Evolutionary conservation across 2,888 invertebrate species (phyloP).

Genomic region (Carabus problematicus): DNA sequence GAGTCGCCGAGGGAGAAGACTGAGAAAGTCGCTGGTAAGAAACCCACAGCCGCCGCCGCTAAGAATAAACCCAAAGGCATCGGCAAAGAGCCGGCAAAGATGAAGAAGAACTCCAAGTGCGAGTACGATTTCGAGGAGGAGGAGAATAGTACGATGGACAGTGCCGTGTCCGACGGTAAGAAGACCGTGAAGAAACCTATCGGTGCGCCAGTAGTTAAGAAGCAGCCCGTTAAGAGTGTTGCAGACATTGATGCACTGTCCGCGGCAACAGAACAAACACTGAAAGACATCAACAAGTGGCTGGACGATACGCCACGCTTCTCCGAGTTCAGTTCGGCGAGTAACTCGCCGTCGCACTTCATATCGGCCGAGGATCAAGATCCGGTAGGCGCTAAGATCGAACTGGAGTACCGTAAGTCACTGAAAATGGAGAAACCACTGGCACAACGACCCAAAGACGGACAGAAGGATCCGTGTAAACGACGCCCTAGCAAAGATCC

Average conservation of each 20-base stretch:
- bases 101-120: conserved; percentile 30
- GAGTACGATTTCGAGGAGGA: conserved; percentile 52
- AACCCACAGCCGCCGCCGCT: neutral
- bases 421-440: conserved; percentile 46
- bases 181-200: conserved; percentile 46
- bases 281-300: conserved; percentile 90
- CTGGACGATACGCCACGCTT: conserved; percentile 83
- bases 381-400: conserved; percentile 58
- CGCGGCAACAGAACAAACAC: conserved; percentile 76
- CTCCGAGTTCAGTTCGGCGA: conserved; percentile 77
- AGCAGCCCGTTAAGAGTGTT: conserved; percentile 45
- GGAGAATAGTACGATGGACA: conserved; percentile 52
- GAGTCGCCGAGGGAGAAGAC: conserved; percentile 50
- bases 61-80: conserved; percentile 48
- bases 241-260: conserved; percentile 71
- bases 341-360: conserved; percentile 77
- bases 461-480: conserved; percentile 45
- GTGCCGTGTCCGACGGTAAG: conserved; percentile 49
- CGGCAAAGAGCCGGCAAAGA: conserved; percentile 46
- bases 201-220: conserved; percentile 43
- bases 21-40: conserved; percentile 47
- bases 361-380: conserved; percentile 70
- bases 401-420: conserved; percentile 50
- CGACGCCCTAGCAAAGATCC: conserved; percentile 50
- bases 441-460: conserved; percentile 34